A percentile compares a stretch with the other conserved stretches of the same genome.
Evolutionary conservation across 2,797 vertebrate species (phyloP).

Genomic region (Chloroceryle inda): DNA sequence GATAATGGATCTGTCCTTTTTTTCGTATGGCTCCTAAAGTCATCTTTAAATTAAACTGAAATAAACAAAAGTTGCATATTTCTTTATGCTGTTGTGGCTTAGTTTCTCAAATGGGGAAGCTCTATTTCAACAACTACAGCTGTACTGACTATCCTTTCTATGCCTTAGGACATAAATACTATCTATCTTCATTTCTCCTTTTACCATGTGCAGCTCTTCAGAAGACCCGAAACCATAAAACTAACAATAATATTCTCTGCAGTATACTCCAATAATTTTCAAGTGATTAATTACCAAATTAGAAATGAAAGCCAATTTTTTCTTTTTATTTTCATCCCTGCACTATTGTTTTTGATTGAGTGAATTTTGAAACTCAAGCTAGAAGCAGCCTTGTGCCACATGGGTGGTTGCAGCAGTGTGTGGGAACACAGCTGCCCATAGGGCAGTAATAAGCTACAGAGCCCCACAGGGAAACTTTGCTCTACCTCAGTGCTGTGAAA

Average conservation of each 20-base stretch:
- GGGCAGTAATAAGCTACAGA: background rate
- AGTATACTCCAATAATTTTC: background rate
- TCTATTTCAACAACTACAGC: background rate
- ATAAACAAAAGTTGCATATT: background rate
- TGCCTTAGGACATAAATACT: background rate
- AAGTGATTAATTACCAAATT: background rate
- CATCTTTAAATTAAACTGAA: background rate
- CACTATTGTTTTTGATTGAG: background rate
- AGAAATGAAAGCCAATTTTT: background rate
- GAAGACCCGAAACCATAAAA: background rate
- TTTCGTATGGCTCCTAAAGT: background rate
- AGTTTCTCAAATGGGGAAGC: background rate
- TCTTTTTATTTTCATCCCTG: background rate
- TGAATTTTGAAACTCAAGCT: background rate
- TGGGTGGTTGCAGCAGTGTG: background rate
- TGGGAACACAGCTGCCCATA: rapidly evolving
- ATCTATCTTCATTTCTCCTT: background rate
- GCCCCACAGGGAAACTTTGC: background rate
- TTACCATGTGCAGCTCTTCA: background rate
- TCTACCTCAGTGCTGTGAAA: background rate
- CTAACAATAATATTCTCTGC: background rate
- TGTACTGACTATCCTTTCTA: background rate
- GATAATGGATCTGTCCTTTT: background rate
- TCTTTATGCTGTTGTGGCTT: background rate
- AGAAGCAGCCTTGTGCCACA: background rate